Conservation (phyloP, 2,113 vertebrate genomes). For the Bucco capensis region DNA sequence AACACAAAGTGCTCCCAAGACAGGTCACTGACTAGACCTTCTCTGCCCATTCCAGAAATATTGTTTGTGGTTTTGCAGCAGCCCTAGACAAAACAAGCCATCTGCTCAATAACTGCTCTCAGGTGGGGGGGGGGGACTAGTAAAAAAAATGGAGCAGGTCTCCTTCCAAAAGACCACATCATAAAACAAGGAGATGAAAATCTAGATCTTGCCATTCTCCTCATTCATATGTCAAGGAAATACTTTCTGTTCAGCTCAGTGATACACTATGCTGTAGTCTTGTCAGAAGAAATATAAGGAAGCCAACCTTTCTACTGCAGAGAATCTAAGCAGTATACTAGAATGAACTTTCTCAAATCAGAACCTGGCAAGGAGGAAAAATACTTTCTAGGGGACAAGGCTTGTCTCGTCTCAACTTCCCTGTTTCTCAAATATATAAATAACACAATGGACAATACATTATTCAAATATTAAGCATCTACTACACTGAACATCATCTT, state of each 20-base stretch:
- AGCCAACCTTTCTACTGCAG: background rate
- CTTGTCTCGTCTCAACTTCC: background rate
- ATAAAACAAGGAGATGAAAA: slow-evolving; percentile 15
- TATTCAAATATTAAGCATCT: background rate
- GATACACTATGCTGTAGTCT: rapidly evolving
- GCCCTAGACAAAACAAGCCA: slow-evolving; percentile 25
- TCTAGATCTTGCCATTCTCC: background rate
- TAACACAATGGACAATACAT: background rate
- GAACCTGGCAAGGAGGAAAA: background rate
- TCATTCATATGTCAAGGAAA: background rate
- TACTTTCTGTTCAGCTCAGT: background rate
- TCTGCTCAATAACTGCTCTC: background rate
- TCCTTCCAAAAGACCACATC: background rate
- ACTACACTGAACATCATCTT: background rate
- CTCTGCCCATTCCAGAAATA: slow-evolving; percentile 21
- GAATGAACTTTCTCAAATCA: background rate
- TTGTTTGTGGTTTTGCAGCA: slow-evolving; percentile 9
- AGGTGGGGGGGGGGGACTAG: background rate
- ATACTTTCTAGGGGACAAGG: background rate
- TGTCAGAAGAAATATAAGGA: background rate
- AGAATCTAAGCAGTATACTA: background rate
- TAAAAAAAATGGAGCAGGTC: background rate
- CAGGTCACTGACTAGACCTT: background rate
- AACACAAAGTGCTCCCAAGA: background rate
- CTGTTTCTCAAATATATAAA: background rate